A percentile compares a stretch with the other conserved stretches of the same genome.
Conservation (phyloP, 2,888 invertebrate genomes). For the Drosophila ustulata region DNA sequence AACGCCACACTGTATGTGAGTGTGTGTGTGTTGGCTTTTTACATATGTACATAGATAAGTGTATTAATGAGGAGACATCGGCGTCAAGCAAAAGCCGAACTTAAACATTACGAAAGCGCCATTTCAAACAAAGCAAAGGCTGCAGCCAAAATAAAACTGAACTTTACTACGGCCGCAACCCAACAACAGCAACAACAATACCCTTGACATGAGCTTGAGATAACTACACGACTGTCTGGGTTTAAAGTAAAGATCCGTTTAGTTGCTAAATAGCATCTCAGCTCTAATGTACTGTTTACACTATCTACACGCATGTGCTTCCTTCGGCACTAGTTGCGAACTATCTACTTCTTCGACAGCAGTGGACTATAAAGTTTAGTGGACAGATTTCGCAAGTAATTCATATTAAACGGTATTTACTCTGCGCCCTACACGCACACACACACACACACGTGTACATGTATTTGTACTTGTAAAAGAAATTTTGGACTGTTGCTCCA, state of each 20-base stretch:
- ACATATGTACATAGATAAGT: constrained; percentile 41
- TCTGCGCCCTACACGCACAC: not conserved
- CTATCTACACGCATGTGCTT: constrained; percentile 6
- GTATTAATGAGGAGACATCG: constrained; percentile 78
- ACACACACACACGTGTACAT: not conserved
- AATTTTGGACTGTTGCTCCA: constrained; percentile 18
- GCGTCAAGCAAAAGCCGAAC: constrained; percentile 56
- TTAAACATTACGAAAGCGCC: constrained; percentile 70
- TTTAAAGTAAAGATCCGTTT: constrained; percentile 21
- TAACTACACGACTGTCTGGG: constrained; percentile 18
- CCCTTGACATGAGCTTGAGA: constrained; percentile 57
- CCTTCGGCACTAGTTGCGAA: too few relatives aligned
- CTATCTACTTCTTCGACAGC: too few relatives aligned
- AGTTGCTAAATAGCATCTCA: constrained; percentile 17
- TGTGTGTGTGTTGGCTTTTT: constrained; percentile 47
- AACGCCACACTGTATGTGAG: constrained; percentile 18
- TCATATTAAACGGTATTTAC: too few relatives aligned
- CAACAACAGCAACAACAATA: constrained; percentile 21
- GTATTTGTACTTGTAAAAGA: constrained; percentile 14
- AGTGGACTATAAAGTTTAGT: too few relatives aligned
- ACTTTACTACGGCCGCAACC: constrained; percentile 40
- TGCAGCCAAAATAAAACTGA: constrained; percentile 36
- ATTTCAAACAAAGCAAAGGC: constrained; percentile 62
- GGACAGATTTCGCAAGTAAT: too few relatives aligned
- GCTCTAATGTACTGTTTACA: not conserved